phyloP scores from a whole-genome alignment of 2,113 vertebrate species.

The Sinocyclocheilus rhinocerous region DNA sequence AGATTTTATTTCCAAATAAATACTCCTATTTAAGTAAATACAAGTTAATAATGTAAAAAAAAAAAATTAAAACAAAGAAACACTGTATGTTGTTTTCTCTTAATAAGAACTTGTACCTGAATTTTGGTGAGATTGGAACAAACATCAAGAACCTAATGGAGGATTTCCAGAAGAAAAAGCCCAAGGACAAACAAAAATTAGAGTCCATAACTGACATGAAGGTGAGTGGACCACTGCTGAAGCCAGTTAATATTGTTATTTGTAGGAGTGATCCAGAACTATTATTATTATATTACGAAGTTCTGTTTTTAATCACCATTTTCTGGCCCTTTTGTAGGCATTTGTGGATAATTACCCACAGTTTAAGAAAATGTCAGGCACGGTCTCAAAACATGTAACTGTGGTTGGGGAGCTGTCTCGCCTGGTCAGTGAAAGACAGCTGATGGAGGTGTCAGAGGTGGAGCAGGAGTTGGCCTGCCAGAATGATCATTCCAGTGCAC shows the following conservation, averaged over 20 bases:
- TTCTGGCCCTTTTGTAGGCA: slow-evolving; percentile 72
- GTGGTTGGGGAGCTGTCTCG: slow-evolving; percentile 94
- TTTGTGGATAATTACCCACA: slow-evolving; percentile 98
- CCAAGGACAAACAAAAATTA: slow-evolving; percentile 93
- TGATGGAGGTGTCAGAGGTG: slow-evolving; percentile 92
- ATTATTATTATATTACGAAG: background rate
- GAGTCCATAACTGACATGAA: slow-evolving; percentile 98
- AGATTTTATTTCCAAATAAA: background rate
- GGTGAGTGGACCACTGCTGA: slow-evolving; percentile 66
- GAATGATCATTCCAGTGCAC: slow-evolving; percentile 90
- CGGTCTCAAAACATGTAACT: slow-evolving; percentile 94
- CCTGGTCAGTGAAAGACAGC: slow-evolving; percentile 80
- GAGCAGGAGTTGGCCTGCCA: slow-evolving; percentile 97
- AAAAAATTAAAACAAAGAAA: background rate
- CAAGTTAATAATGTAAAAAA: background rate
- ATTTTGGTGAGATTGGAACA: slow-evolving; percentile 96
- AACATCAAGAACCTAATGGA: slow-evolving; percentile 99
- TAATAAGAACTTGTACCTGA: slow-evolving; percentile 92
- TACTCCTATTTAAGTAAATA: too few relatives aligned
- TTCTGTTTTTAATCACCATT: background rate
- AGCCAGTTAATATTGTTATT: background rate
- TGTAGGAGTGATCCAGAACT: background rate
- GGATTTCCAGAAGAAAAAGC: slow-evolving; percentile 94
- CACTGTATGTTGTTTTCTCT: background rate
- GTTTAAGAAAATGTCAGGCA: slow-evolving; percentile 98